A percentile compares a stretch with the other conserved stretches of the same genome.
Evolutionary conservation across 1,140 invertebrate species (phyloP).

Genomic region (Psix sp.): DNA sequence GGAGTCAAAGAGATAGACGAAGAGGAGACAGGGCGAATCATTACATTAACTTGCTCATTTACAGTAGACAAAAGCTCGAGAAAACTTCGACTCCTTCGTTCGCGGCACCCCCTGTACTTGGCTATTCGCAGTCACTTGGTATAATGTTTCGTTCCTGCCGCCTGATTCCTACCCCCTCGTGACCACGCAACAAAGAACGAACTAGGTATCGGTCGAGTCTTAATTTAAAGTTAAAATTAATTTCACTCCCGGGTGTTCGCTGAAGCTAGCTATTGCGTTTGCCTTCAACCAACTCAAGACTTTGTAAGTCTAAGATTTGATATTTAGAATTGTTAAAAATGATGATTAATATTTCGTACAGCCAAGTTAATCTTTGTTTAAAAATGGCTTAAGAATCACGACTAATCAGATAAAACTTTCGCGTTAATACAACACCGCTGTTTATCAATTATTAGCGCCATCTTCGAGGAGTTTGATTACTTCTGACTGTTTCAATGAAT

Average conservation of each 20-base stretch:
- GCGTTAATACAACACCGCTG: slow-evolving; percentile 14
- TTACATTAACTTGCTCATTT: slow-evolving; percentile 63
- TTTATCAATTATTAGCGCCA: slow-evolving; percentile 43
- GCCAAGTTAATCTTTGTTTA: slow-evolving; percentile 46
- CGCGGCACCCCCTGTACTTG: slow-evolving; percentile 33
- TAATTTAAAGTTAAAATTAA: slow-evolving; percentile 75
- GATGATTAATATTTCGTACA: slow-evolving; percentile 52
- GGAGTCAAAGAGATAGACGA: slow-evolving; percentile 35
- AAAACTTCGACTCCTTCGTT: slow-evolving; percentile 54
- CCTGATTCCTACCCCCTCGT: slow-evolving; percentile 59
- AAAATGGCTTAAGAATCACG: slow-evolving; percentile 28
- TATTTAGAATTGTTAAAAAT: slow-evolving; percentile 59
- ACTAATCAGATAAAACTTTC: slow-evolving; percentile 34
- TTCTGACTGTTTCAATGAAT: slow-evolving; percentile 30
- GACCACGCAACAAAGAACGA: slow-evolving; percentile 68
- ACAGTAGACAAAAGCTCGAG: slow-evolving; percentile 70
- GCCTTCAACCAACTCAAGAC: slow-evolving; percentile 45
- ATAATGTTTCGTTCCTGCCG: slow-evolving; percentile 55
- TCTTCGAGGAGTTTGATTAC: too few species aligned
- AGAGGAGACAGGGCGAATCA: slow-evolving; percentile 55
- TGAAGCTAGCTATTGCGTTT: slow-evolving; percentile 59
- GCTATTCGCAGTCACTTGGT: slow-evolving; percentile 57
- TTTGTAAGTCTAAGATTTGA: slow-evolving; percentile 57
- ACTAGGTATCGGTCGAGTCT: slow-evolving; percentile 71
- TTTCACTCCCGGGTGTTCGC: slow-evolving; percentile 62